Percentiles rank a stretch among this genome's conserved stretches.
Conservation (phyloP, 92 coral and sea anemone species). For the Porites divaricata region DNA sequence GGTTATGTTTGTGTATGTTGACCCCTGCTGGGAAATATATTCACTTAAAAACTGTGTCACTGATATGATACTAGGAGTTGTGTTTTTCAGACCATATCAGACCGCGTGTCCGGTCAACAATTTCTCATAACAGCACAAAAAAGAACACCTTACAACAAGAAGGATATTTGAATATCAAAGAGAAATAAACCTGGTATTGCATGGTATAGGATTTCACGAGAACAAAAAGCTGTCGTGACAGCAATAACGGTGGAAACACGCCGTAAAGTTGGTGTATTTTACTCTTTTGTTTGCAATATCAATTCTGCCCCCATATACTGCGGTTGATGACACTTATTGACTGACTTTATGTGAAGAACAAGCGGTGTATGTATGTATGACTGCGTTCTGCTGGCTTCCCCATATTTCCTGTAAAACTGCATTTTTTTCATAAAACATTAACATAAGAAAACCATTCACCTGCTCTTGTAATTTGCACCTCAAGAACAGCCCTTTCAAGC, state of each 20-base stretch:
- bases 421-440: conserved; percentile 34
- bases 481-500: conserved; percentile 19
- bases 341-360: conserved; percentile 3
- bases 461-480: conserved; percentile 23
- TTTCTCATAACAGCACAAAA: conserved; percentile 10
- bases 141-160: neutral
- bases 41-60: neutral
- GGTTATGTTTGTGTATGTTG: conserved; percentile 6
- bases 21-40: conserved; percentile 8
- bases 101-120: conserved; percentile 25
- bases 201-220: conserved; percentile 1
- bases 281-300: neutral
- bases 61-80: neutral
- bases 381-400: conserved; percentile 25
- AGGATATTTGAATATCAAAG: neutral
- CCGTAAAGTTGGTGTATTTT: conserved; percentile 4
- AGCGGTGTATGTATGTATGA: neutral
- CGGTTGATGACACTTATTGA: conserved; percentile 20
- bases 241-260: neutral
- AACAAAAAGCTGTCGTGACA: neutral
- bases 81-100: conserved; percentile 1
- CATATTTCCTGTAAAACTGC: conserved; percentile 26
- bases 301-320: neutral
- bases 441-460: conserved; percentile 17
- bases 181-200: neutral